These are phyloP conservation scores for Adrianichthys oophorus DNA, from an alignment of 2,797 vertebrate species.

Conservation along the genomic window DNA sequence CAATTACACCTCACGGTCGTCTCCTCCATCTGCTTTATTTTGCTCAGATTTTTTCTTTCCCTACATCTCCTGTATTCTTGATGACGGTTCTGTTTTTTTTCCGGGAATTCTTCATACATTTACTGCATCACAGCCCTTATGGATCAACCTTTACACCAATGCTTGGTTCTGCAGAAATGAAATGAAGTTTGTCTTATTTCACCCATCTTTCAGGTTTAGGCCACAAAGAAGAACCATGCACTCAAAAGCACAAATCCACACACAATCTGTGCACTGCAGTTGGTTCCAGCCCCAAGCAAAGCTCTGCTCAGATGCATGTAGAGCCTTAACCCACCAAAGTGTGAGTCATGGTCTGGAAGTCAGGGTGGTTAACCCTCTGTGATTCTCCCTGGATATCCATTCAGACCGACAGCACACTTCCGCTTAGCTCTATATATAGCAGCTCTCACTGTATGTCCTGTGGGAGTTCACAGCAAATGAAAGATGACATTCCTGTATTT, in stretches of 20 bases:
- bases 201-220: too few relatives aligned
- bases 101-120: too few relatives aligned
- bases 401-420: conserved; percentile 37
- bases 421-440: conserved; percentile 42
- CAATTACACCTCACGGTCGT: conserved; percentile 21
- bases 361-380: conserved; percentile 60
- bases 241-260: too few relatives aligned
- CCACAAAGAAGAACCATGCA: too few relatives aligned
- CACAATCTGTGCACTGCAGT: too few relatives aligned
- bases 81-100: background rate
- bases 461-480: conserved; percentile 21
- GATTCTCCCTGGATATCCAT: conserved; percentile 31
- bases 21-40: conserved; percentile 4
- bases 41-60: background rate
- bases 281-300: conserved; percentile 28
- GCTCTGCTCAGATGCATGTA: conserved; percentile 51
- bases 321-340: conserved; percentile 54
- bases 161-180: too few relatives aligned
- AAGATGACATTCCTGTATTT: conserved; percentile 13
- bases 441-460: conserved; percentile 9
- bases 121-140: too few relatives aligned
- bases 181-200: too few relatives aligned
- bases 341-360: conserved; percentile 61
- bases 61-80: background rate
- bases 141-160: too few relatives aligned